A percentile compares a stretch with the other conserved stretches of the same genome.
phyloP scores from a whole-genome alignment of 2,113 vertebrate genomes.

The Leptocoma aspasia region DNA sequence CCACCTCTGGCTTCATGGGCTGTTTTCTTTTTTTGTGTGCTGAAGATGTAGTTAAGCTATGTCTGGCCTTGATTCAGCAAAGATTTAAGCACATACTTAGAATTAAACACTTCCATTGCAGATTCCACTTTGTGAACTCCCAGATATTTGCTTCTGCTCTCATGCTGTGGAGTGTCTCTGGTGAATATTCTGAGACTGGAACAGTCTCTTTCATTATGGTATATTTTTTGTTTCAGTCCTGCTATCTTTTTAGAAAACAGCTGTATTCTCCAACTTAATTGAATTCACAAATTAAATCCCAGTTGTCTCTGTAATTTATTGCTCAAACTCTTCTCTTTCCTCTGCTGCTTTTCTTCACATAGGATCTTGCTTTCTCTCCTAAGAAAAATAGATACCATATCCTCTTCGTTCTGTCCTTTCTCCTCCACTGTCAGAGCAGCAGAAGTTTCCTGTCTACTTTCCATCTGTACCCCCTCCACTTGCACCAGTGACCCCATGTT shows the following conservation, averaged over 20 bases:
- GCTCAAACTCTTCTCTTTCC: background rate
- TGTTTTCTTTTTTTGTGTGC: background rate
- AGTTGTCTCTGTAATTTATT: background rate
- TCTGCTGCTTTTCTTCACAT: background rate
- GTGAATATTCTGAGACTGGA: background rate
- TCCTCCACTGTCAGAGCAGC: background rate
- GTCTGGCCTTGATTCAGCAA: background rate
- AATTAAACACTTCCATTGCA: slow-evolving; percentile 30
- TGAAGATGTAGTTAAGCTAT: background rate
- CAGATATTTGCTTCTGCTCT: slow-evolving; percentile 20
- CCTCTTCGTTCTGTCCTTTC: background rate
- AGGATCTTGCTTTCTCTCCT: background rate
- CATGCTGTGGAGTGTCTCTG: background rate
- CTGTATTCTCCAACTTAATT: slow-evolving; percentile 26
- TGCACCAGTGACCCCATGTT: slow-evolving; percentile 3
- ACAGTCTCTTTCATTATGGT: background rate
- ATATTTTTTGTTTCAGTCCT: background rate
- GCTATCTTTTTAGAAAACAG: slow-evolving; percentile 16
- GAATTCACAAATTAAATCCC: slow-evolving; percentile 39
- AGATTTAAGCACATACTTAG: slow-evolving; percentile 12
- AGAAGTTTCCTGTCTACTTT: slow-evolving; percentile 42
- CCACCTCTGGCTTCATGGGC: background rate
- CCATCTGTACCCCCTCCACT: slow-evolving; percentile 28
- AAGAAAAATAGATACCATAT: background rate
- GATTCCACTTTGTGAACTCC: background rate